Conservation (phyloP, 2,113 vertebrate species). For the Lepisosteus oculatus region DNA sequence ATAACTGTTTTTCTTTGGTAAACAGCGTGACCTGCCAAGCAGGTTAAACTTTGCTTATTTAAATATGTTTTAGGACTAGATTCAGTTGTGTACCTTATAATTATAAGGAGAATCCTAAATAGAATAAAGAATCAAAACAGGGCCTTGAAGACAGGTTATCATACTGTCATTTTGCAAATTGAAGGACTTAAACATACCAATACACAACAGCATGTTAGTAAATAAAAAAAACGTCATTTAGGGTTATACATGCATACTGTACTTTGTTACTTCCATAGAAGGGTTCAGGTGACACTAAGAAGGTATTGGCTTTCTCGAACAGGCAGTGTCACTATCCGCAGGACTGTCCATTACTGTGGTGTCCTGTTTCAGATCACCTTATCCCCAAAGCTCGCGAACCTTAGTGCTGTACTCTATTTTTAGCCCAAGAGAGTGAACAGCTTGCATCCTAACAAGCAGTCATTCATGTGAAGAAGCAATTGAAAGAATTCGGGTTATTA, state of each 20-base stretch:
- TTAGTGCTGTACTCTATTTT: neutral
- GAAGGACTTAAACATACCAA: too few species aligned
- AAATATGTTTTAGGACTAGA: too few species aligned
- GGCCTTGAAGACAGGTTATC: too few species aligned
- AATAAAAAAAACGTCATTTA: too few species aligned
- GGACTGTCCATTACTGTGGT: neutral
- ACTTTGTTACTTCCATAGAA: neutral
- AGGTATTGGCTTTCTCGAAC: neutral
- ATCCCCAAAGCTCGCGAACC: neutral
- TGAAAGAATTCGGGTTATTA: conserved; percentile 57
- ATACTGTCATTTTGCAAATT: too few species aligned
- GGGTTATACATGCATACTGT: neutral
- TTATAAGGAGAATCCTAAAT: too few species aligned
- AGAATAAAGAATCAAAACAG: too few species aligned
- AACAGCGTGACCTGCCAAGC: too few species aligned
- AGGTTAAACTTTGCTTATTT: too few species aligned
- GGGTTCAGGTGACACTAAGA: neutral
- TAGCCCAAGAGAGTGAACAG: neutral
- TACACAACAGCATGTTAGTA: too few species aligned
- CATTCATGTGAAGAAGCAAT: neutral
- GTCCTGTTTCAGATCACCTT: neutral
- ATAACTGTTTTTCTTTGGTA: too few species aligned
- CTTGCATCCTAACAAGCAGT: neutral
- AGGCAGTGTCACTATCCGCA: neutral
- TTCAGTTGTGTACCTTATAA: too few species aligned